Base-by-base conservation (phyloP, 2,797 vertebrate species). In the Rallus crepitans region DNA sequence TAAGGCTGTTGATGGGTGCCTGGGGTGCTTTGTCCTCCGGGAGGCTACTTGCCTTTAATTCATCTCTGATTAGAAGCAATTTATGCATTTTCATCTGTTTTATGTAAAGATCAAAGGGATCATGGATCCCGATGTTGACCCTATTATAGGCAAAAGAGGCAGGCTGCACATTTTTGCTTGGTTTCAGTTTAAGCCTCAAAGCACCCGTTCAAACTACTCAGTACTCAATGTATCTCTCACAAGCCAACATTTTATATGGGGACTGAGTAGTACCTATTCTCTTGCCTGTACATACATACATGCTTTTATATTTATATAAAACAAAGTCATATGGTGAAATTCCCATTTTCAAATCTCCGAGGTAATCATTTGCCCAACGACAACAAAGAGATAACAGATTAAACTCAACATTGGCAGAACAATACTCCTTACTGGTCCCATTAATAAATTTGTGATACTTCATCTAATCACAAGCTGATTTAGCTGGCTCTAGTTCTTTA, bases 11-110 rank as follows among this genome's bases (percentile, higher is more conserved):
- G 95, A 95, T 89, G 96, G 97, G 96, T 96, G 83, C 97, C 96
- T 97, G 97, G 93, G 95, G 97, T 97, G 95, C 90, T 98, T 95
- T 98, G 96, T 97, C 97, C 97, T 97, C 93, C 23, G 84, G 96
- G 95, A 97, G 94, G 65, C 94, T 96, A 97, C 97, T 98, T 97
- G 96, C 96, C 96, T 97, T 97, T 97, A 98, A 98, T 97, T 97
- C 95, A 97, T 97, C 96, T 97, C 96, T 97, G 90, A 97, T 97
- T 97, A 97, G 95, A 97, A 93, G 94, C 95, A 96, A 98, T 98
- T 97, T 97, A 98, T 98, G 96, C 87, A 97, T 96, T 97, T 97
- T 97, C 96, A 96, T 97, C 96, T 97, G 96, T 94, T 97, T 97
- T 96, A 96, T 97, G 93, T 93, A 96, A 96, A 98, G 93, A 97